A percentile compares a stretch with the other conserved stretches of the same genome.
Conservation (phyloP, 2,888 invertebrate genomes). For the Urechis unicinctus region DNA sequence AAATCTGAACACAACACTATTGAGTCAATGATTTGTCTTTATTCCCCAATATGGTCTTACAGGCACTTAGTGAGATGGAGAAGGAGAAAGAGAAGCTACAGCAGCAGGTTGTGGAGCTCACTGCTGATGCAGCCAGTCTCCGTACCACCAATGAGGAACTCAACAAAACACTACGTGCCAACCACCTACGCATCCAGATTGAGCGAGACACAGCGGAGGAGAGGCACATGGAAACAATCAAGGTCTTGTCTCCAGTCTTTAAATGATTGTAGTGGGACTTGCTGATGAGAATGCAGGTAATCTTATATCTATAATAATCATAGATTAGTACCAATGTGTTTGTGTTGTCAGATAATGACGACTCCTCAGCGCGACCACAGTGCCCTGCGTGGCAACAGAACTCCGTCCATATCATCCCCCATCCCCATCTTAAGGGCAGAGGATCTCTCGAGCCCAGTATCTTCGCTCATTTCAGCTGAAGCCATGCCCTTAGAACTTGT, state of each 20-base stretch:
- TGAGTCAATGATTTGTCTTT: background rate
- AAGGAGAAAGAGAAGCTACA: slow-evolving; percentile 19
- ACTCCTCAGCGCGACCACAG: slow-evolving; percentile 1
- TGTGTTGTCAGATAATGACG: slow-evolving; percentile 30
- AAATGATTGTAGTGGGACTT: background rate
- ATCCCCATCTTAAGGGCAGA: slow-evolving; percentile 27
- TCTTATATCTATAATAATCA: background rate
- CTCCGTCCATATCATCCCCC: background rate
- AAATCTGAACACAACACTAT: background rate
- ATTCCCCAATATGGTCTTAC: no score
- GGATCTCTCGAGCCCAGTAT: background rate
- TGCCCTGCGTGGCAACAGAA: background rate
- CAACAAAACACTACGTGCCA: slow-evolving; percentile 29
- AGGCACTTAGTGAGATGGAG: no score
- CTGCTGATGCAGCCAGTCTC: slow-evolving; percentile 28
- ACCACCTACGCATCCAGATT: slow-evolving; percentile 28
- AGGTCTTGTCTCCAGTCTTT: slow-evolving; percentile 21
- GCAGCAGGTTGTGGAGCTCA: slow-evolving; percentile 15
- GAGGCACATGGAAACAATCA: slow-evolving; percentile 37
- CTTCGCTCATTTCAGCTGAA: slow-evolving; percentile 1
- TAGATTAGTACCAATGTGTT: background rate
- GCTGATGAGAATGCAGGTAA: background rate
- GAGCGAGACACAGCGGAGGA: slow-evolving; percentile 33
- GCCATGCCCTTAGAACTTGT: background rate
- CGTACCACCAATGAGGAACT: slow-evolving; percentile 28